Conservation (phyloP, 1,140 invertebrate species). For the Drosophila erecta region DNA sequence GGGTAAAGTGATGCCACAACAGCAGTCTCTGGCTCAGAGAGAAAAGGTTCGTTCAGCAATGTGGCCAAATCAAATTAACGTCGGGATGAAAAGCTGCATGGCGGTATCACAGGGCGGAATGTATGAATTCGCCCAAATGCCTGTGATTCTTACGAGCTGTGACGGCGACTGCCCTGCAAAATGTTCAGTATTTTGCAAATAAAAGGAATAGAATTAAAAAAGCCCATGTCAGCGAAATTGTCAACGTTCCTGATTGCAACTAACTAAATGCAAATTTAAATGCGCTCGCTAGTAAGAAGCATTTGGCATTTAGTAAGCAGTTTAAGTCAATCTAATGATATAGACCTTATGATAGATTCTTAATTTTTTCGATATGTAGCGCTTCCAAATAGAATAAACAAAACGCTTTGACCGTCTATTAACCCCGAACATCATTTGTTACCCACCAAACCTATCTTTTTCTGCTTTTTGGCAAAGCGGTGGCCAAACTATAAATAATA, state of each 20-base stretch:
- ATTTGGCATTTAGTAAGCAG: too few relatives aligned
- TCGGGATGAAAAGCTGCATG: conserved; percentile 3
- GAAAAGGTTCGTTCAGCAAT: conserved; percentile 73
- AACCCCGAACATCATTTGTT: conserved; percentile 66
- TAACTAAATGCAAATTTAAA: not conserved
- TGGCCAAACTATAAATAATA: conserved; percentile 75
- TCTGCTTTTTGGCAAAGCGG: conserved; percentile 10
- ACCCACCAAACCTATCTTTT: conserved; percentile 21
- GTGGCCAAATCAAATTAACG: conserved; percentile 74
- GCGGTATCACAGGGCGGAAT: not conserved
- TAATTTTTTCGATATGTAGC: too few relatives aligned
- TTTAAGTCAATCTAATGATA: too few relatives aligned
- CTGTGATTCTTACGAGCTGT: conserved; percentile 59
- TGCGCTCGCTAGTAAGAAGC: not conserved
- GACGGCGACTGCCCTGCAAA: conserved; percentile 10
- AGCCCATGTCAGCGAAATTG: not conserved
- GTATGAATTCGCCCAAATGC: conserved; percentile 64
- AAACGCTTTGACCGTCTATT: conserved; percentile 48
- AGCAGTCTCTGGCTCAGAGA: conserved; percentile 47
- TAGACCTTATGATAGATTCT: too few relatives aligned
- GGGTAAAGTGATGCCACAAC: conserved; percentile 49
- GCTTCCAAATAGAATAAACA: conserved; percentile 1
- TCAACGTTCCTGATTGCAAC: conserved; percentile 14
- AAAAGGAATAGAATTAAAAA: not conserved
- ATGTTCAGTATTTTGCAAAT: conserved; percentile 5